A percentile compares a stretch with the other conserved stretches of the same genome.
phyloP scores from a whole-genome alignment of 2,797 vertebrate genomes.

The Sebastes matsubarae region DNA sequence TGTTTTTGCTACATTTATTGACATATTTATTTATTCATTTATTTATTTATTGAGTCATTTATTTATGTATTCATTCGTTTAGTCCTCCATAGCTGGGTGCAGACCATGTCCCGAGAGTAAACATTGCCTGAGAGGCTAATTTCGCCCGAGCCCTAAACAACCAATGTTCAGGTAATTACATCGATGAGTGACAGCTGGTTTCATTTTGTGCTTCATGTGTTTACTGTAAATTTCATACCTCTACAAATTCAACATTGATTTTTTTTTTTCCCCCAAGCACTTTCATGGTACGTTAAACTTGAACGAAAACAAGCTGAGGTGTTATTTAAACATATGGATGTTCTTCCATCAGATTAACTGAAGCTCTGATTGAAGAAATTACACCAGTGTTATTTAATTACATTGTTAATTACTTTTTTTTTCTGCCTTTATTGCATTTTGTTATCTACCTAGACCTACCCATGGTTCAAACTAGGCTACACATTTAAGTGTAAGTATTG shows the following conservation, averaged over 20 bases:
- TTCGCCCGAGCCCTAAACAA: neutral
- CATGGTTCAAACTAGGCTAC: neutral
- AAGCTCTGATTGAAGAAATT: neutral
- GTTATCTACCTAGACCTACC: neutral
- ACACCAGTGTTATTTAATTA: neutral
- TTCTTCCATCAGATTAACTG: neutral
- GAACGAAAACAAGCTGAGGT: conserved; percentile 1
- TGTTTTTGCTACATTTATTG: too few relatives aligned
- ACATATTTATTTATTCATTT: too few relatives aligned
- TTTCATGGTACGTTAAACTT: conserved; percentile 20
- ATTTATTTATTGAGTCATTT: too few relatives aligned
- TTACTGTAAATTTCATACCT: conserved; percentile 32
- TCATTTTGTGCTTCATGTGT: conserved; percentile 27
- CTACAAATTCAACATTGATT: conserved; percentile 30
- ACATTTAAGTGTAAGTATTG: neutral
- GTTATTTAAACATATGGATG: neutral
- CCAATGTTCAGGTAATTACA: conserved; percentile 27
- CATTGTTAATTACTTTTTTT: neutral
- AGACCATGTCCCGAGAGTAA: neutral
- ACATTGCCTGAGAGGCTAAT: neutral
- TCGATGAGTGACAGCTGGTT: conserved; percentile 5
- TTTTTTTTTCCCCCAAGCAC: neutral
- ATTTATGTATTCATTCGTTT: neutral
- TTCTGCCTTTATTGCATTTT: neutral
- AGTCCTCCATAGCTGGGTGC: neutral